A percentile compares a stretch with the other conserved stretches of the same genome.
phyloP scores from a whole-genome alignment of 2,888 invertebrate genomes.

The Epirrita christyi region DNA sequence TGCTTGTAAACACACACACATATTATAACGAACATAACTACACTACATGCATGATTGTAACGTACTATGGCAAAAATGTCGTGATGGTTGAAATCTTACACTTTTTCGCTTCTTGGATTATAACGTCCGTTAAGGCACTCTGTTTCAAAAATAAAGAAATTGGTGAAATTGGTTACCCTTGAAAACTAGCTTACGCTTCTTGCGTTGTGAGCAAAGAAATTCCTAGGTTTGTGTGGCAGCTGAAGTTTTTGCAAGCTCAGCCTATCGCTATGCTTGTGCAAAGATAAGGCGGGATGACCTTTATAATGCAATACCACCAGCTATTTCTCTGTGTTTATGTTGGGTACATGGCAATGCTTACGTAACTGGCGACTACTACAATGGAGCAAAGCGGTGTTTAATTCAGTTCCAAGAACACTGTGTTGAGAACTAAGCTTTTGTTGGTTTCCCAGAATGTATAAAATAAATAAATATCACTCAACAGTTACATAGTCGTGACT shows the following conservation, averaged over 20 bases:
- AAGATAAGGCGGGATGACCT: conserved; percentile 21
- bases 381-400: conserved; percentile 8
- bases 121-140: too few relatives aligned
- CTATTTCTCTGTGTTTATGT: conserved; percentile 24
- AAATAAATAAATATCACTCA: too few relatives aligned
- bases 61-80: too few relatives aligned
- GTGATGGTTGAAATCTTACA: too few relatives aligned
- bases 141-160: too few relatives aligned
- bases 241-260: neutral
- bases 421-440: neutral
- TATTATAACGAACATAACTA: too few relatives aligned
- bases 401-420: conserved; percentile 1
- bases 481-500: too few relatives aligned
- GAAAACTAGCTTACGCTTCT: neutral
- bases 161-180: too few relatives aligned
- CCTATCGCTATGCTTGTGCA: conserved; percentile 1
- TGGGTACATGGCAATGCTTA: conserved; percentile 5
- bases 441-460: neutral
- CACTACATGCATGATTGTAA: too few relatives aligned
- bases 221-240: neutral
- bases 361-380: conserved; percentile 6
- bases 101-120: too few relatives aligned
- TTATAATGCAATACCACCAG: conserved; percentile 30
- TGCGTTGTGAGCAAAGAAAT: neutral
- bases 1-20: too few relatives aligned